Percentiles rank a stretch among this genome's conserved stretches.
phyloP scores from a whole-genome alignment of 2,888 invertebrate species.

The Monopis laevigella region DNA sequence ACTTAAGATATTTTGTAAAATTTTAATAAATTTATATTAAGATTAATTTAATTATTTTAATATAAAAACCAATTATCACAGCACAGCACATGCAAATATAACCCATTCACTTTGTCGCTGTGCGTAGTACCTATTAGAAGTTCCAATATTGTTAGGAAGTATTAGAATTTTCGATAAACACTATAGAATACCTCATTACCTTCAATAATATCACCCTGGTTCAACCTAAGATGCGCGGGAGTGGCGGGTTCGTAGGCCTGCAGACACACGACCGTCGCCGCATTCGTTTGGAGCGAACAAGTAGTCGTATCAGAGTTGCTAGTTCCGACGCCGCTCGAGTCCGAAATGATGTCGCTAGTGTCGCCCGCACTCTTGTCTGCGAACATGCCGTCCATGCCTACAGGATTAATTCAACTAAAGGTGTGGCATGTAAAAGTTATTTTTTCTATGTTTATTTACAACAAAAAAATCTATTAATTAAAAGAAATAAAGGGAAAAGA shows the following conservation, averaged over 20 bases:
- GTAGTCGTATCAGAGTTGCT: slow-evolving; percentile 86
- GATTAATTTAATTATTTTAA: background rate
- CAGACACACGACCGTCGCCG: slow-evolving; percentile 84
- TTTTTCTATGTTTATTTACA: background rate
- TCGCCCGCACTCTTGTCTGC: slow-evolving; percentile 92
- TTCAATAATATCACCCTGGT: slow-evolving; percentile 92
- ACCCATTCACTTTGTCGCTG: too few relatives aligned
- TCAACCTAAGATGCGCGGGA: slow-evolving; percentile 81
- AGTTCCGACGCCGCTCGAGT: slow-evolving; percentile 92
- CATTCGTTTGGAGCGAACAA: slow-evolving; percentile 78
- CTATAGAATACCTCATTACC: slow-evolving; percentile 62
- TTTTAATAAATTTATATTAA: background rate
- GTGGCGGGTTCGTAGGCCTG: slow-evolving; percentile 79
- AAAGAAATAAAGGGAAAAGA: background rate
- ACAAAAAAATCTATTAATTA: too few relatives aligned
- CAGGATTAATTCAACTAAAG: slow-evolving; percentile 5
- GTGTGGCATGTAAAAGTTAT: background rate
- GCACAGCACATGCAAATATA: too few relatives aligned
- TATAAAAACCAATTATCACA: too few relatives aligned
- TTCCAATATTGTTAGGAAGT: too few relatives aligned
- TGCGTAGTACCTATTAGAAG: too few relatives aligned
- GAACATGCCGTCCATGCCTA: slow-evolving; percentile 27
- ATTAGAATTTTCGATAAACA: too few relatives aligned
- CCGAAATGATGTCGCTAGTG: slow-evolving; percentile 90
- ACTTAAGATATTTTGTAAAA: too few relatives aligned